phyloP scores from a whole-genome alignment of 2,113 vertebrate species.

The Actenoides hombroni region DNA sequence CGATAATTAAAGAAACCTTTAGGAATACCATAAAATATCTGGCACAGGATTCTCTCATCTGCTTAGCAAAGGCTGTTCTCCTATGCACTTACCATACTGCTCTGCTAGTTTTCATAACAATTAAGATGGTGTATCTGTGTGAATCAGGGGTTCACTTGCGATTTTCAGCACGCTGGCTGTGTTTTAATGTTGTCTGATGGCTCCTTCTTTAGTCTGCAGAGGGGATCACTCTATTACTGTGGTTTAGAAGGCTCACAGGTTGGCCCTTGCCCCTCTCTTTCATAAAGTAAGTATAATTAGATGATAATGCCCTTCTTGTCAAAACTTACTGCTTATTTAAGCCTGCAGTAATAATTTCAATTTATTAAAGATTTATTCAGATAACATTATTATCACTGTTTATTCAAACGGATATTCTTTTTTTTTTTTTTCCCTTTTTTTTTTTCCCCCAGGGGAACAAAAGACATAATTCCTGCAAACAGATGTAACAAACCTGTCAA shows the following conservation, averaged over 20 bases:
- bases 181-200: conserved; percentile 31
- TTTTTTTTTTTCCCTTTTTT: neutral
- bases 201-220: conserved; percentile 44
- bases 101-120: conserved; percentile 27
- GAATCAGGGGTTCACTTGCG: conserved; percentile 12
- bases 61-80: conserved; percentile 20
- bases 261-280: conserved; percentile 55
- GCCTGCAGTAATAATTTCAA: conserved; percentile 44
- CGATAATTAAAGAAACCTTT: conserved; percentile 54
- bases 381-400: conserved; percentile 61
- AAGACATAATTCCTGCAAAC: conserved; percentile 36
- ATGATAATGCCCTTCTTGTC: conserved; percentile 53
- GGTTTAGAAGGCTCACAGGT: conserved; percentile 47
- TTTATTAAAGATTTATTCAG: conserved; percentile 66
- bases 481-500: conserved; percentile 59
- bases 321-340: conserved; percentile 53
- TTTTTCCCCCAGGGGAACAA: conserved; percentile 9
- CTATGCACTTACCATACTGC: neutral
- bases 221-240: conserved; percentile 50
- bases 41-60: conserved; percentile 2
- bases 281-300: conserved; percentile 66
- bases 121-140: conserved; percentile 43
- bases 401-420: conserved; percentile 44
- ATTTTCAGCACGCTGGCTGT: conserved; percentile 40
- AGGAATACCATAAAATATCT: conserved; percentile 40